Evolutionary conservation across 2,797 vertebrate genomes (phyloP).

Genomic region (Clarias laeviceps): DNA sequence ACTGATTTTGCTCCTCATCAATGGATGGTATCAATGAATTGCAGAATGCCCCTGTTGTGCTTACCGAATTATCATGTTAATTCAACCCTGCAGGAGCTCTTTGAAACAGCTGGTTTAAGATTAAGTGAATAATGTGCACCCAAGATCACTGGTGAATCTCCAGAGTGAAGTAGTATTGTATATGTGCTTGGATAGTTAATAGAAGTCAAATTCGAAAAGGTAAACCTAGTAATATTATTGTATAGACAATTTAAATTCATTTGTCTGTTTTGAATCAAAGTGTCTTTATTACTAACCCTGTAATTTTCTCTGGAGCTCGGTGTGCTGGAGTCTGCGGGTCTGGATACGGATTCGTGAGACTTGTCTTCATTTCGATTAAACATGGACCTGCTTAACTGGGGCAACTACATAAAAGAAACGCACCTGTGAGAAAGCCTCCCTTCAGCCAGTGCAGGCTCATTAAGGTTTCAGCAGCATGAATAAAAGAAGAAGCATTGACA

Average conservation of each 20-base stretch:
- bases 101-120: constrained; percentile 22
- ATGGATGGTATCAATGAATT: constrained; percentile 26
- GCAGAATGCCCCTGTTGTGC: constrained; percentile 21
- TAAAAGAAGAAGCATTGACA: constrained; percentile 11
- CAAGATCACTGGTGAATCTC: neutral
- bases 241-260: neutral
- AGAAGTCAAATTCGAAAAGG: neutral
- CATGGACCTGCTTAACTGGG: neutral
- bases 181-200: neutral
- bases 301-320: neutral
- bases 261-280: neutral
- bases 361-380: neutral
- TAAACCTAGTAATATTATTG: neutral
- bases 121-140: constrained; percentile 39
- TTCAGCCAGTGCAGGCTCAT: constrained; percentile 14
- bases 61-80: constrained; percentile 52
- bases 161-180: neutral
- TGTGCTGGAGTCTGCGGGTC: neutral
- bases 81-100: constrained; percentile 38
- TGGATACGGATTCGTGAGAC: no score
- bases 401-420: constrained; percentile 8
- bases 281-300: neutral
- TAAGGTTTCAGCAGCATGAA: constrained; percentile 32
- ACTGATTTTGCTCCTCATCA: constrained; percentile 25
- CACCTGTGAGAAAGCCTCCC: constrained; percentile 1